These are phyloP conservation scores for Amyelois transitella DNA, from an alignment of 1,140 invertebrate genomes.

Conservation along the genomic window DNA sequence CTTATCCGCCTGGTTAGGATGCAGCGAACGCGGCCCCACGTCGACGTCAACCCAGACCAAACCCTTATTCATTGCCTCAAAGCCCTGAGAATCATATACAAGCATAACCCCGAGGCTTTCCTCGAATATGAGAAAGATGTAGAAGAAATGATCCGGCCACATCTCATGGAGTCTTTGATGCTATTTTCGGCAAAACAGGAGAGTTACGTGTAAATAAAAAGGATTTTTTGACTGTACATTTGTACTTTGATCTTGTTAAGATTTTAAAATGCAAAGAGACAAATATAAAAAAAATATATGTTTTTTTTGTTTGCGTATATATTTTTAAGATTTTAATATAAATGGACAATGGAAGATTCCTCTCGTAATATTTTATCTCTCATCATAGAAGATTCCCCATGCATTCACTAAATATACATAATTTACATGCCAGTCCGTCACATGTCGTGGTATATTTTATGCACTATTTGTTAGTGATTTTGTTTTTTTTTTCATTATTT, in stretches of 20 bases:
- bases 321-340: no score
- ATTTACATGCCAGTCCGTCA: no score
- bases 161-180: constrained; percentile 81
- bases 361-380: no score
- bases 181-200: constrained; percentile 70
- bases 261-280: background rate
- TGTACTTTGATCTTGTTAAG: background rate
- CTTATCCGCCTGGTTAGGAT: constrained; percentile 83
- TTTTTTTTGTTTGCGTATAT: no score
- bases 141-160: constrained; percentile 84
- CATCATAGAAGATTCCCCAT: no score
- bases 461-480: no score
- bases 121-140: constrained; percentile 75
- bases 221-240: background rate
- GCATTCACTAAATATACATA: no score
- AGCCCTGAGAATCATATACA: constrained; percentile 73
- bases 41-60: constrained; percentile 62
- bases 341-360: no score
- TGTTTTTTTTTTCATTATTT: background rate
- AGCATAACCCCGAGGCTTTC: constrained; percentile 72
- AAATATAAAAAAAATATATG: background rate
- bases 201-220: constrained; percentile 56
- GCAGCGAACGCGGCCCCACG: constrained; percentile 62
- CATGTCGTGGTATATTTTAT: no score
- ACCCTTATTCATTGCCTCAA: constrained; percentile 73